Percentiles rank a stretch among this genome's conserved stretches.
Evolutionary conservation across 2,797 vertebrate genomes (phyloP).

Genomic region (Falco biarmicus): DNA sequence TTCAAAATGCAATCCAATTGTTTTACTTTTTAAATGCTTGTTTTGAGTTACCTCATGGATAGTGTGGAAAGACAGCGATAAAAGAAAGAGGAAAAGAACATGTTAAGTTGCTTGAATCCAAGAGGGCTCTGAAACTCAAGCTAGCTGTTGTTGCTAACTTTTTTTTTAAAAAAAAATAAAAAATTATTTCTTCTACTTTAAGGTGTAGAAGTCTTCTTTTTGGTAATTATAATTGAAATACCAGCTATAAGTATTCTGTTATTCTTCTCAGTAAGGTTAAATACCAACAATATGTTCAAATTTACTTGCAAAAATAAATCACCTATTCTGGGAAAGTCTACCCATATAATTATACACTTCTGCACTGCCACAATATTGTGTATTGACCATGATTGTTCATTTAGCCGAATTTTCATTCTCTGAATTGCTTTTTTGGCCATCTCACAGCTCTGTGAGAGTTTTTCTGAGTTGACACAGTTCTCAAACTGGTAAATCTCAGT

Average conservation of each 20-base stretch:
- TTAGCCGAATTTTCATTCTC: slow-evolving; percentile 45
- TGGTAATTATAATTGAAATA: not conserved
- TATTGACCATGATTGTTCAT: not conserved
- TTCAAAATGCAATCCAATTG: not conserved
- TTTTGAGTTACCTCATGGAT: not conserved
- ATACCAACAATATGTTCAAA: not conserved
- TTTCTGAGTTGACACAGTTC: slow-evolving; percentile 4
- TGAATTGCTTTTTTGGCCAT: slow-evolving; percentile 58
- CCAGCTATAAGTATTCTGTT: not conserved
- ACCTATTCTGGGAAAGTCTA: slow-evolving; percentile 14
- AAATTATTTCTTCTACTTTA: too few relatives aligned
- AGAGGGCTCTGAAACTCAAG: not conserved
- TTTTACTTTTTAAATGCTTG: not conserved
- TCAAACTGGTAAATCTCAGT: slow-evolving; percentile 26
- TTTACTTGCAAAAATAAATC: not conserved
- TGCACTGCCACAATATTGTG: not conserved
- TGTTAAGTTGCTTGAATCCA: not conserved
- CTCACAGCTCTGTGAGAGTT: not conserved
- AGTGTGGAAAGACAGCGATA: not conserved
- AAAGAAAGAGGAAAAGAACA: not conserved
- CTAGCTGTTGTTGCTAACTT: not conserved
- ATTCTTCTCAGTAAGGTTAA: not conserved
- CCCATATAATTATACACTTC: not conserved
- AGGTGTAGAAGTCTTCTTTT: too few relatives aligned
- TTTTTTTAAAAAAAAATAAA: too few relatives aligned